A percentile compares a stretch with the other conserved stretches of the same genome.
Conservation (phyloP, 1,140 invertebrate genomes). For the Caerostris extrusa region DNA sequence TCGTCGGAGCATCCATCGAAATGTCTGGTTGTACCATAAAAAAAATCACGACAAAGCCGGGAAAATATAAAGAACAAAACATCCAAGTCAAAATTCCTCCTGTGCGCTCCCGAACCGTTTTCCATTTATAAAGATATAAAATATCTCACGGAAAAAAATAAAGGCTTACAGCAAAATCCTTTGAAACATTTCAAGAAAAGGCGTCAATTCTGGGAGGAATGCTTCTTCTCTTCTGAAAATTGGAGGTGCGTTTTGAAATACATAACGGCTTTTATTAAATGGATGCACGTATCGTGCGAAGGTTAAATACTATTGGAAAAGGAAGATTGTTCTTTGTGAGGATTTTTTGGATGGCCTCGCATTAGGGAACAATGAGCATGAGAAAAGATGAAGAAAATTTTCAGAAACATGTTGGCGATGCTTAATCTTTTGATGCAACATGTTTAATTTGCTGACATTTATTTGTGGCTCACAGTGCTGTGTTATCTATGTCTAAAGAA, state of each 20-base stretch:
- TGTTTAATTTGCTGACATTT: too few relatives aligned
- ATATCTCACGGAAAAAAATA: slow-evolving; percentile 18
- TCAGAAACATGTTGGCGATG: too few relatives aligned
- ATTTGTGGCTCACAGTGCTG: too few relatives aligned
- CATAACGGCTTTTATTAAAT: slow-evolving; percentile 61
- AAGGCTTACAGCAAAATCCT: neutral
- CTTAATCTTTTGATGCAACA: too few relatives aligned
- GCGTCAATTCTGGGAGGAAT: slow-evolving; percentile 4
- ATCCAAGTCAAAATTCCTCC: slow-evolving; percentile 12
- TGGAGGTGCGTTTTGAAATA: slow-evolving; percentile 61
- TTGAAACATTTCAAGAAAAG: slow-evolving; percentile 57
- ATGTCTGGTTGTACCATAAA: neutral
- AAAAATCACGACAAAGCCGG: neutral
- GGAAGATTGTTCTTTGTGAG: neutral
- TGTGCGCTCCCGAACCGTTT: neutral
- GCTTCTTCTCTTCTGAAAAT: slow-evolving; percentile 29
- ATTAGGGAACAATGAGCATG: neutral
- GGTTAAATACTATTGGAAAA: slow-evolving; percentile 2
- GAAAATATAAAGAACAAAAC: slow-evolving; percentile 17
- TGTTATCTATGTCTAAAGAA: too few relatives aligned
- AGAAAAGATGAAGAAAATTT: too few relatives aligned
- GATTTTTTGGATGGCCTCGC: neutral
- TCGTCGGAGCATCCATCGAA: neutral
- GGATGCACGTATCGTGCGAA: slow-evolving; percentile 23
- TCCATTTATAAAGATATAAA: slow-evolving; percentile 52